Percentiles rank a stretch among this genome's conserved stretches.
Conservation (phyloP, 2,888 invertebrate genomes). For the Diplazon laetatorius region DNA sequence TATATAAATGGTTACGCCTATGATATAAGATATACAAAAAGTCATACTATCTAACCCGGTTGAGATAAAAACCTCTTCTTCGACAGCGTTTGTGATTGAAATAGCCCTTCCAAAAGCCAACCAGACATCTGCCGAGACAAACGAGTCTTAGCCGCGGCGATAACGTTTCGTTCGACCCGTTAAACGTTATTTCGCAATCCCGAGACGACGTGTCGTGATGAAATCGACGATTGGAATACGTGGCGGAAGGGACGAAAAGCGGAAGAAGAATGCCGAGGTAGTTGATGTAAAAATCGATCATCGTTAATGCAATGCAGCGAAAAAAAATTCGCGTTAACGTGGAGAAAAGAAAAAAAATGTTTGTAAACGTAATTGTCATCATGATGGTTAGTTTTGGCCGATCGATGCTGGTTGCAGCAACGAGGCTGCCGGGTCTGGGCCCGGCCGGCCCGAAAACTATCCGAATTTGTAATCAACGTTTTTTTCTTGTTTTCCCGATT, state of each 20-base stretch:
- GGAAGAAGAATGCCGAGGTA: constrained; percentile 67
- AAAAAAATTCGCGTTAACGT: constrained; percentile 55
- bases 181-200: constrained; percentile 13
- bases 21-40: constrained; percentile 68
- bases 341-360: constrained; percentile 20
- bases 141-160: constrained; percentile 86
- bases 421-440: constrained; percentile 39
- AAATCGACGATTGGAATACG: constrained; percentile 25
- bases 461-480: constrained; percentile 38
- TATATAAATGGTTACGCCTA: constrained; percentile 65
- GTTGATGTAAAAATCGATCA: constrained; percentile 58
- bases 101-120: constrained; percentile 92
- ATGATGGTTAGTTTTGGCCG: constrained; percentile 33
- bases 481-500: constrained; percentile 36
- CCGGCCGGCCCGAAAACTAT: constrained; percentile 42
- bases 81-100: constrained; percentile 91
- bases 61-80: constrained; percentile 84
- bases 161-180: constrained; percentile 60
- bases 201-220: constrained; percentile 11
- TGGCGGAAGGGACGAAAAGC: constrained; percentile 66
- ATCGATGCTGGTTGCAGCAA: constrained; percentile 28
- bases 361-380: constrained; percentile 24
- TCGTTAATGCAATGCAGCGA: constrained; percentile 48
- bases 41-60: constrained; percentile 66
- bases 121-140: constrained; percentile 88